Percentiles rank a stretch among this genome's conserved stretches.
Conservation (phyloP, 2,888 invertebrate genomes). For the Lithophane semibrunnea region DNA sequence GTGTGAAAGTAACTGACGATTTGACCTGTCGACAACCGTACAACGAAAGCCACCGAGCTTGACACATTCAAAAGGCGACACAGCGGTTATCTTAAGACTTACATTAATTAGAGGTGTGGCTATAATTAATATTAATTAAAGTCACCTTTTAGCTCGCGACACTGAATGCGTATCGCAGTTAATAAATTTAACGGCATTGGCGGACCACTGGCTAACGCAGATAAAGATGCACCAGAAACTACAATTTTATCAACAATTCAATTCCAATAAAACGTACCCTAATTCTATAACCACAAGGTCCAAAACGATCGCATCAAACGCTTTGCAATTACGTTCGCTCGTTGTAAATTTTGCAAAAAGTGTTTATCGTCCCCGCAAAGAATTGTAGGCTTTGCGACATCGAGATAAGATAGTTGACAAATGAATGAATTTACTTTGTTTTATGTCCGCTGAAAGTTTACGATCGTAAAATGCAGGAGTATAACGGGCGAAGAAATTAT, state of each 20-base stretch:
- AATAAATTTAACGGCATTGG: conserved; percentile 89
- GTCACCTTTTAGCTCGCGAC: conserved; percentile 89
- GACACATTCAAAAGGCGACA: conserved; percentile 75
- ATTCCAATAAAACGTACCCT: conserved; percentile 62
- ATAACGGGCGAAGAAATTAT: conserved; percentile 61
- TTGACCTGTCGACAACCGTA: conserved; percentile 51
- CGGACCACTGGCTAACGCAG: conserved; percentile 82
- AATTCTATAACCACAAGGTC: conserved; percentile 47
- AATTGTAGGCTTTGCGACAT: conserved; percentile 76
- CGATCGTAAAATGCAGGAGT: conserved; percentile 66
- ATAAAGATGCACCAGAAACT: conserved; percentile 86
- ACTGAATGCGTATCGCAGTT: conserved; percentile 90
- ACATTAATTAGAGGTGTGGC: conserved; percentile 90
- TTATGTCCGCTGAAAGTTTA: conserved; percentile 69
- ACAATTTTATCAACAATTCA: conserved; percentile 63
- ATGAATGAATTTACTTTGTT: conserved; percentile 70
- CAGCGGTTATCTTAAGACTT: conserved; percentile 85
- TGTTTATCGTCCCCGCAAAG: conserved; percentile 72
- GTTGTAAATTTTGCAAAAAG: conserved; percentile 73
- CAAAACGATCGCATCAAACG: conserved; percentile 39
- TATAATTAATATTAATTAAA: conserved; percentile 90
- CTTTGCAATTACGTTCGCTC: conserved; percentile 68
- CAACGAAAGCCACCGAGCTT: conserved; percentile 71
- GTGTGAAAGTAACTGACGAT: conserved; percentile 42
- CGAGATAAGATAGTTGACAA: conserved; percentile 75